These are phyloP conservation scores for Shinisaurus crocodilurus DNA, from an alignment of 2,113 vertebrate genomes.

Conservation along the genomic window DNA sequence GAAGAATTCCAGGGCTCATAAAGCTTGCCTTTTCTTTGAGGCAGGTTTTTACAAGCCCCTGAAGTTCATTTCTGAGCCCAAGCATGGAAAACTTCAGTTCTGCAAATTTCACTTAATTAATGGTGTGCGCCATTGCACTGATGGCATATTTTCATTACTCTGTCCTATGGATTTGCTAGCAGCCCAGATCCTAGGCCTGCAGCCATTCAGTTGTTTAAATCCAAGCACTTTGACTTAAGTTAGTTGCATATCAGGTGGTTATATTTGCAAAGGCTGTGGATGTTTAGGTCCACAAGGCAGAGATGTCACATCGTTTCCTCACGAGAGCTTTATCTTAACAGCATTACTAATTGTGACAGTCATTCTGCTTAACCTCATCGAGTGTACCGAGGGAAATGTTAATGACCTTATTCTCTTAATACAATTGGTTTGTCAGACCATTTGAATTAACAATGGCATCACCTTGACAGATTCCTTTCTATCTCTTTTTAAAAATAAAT, in stretches of 20 bases:
- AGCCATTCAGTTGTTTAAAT: not conserved
- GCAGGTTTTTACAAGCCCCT: not conserved
- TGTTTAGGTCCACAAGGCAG: constrained; percentile 64
- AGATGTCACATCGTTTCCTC: constrained; percentile 62
- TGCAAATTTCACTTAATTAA: not conserved
- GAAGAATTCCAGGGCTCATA: too few species aligned
- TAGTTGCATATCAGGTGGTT: not conserved
- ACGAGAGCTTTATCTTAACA: constrained; percentile 67
- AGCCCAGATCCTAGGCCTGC: not conserved
- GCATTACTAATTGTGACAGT: constrained; percentile 77
- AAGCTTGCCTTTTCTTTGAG: not conserved
- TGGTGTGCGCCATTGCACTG: not conserved
- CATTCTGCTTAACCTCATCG: constrained; percentile 76
- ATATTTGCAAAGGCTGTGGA: constrained; percentile 21
- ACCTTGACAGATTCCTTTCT: constrained; percentile 67
- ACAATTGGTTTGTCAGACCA: constrained; percentile 73
- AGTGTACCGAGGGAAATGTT: constrained; percentile 73
- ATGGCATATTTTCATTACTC: not conserved
- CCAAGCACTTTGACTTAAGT: not conserved
- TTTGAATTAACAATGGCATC: constrained; percentile 66
- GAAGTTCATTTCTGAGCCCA: not conserved
- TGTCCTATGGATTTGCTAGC: not conserved
- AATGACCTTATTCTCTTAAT: constrained; percentile 72
- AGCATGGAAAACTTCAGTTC: not conserved
- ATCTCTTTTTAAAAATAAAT: not conserved